Base-by-base conservation (phyloP, 2,888 invertebrate species). In the Tetramorium bicarinatum region DNA sequence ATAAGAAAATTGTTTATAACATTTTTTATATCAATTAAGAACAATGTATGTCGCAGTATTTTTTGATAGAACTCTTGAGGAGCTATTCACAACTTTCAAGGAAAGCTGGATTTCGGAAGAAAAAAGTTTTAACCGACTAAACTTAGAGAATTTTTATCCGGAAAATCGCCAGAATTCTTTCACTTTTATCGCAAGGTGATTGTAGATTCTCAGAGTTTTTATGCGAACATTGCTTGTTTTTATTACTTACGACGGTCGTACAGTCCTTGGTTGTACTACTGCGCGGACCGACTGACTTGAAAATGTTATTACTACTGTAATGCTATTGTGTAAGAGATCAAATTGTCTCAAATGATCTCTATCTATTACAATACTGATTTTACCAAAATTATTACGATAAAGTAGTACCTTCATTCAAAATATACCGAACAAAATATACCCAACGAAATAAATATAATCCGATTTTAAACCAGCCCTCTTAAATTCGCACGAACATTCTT, bases 261-360 rank as follows among this genome's bases (percentile, higher is more conserved):
- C 44, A 56, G 21, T 69, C 9, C 29, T 77, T 25, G 44, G 29
- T 77, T 56, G 21, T 77, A 44, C 54, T 56, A 77, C 69, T 77
- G 52, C 34, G 7, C 38, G 13, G 13, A n/a, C 21, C 18, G 71
- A 13, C 34, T 9, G 41, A 34, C 54, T 64, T 44, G 61, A 49
- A 21, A 44, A 66, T 15, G 44, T 9, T 56, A 21, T 56, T 54
- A 54, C 66, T 56, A 69, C 56, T 47, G 44, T 29, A 44, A 69
- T 34, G 34, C 7, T 4, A 34, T 0, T 34, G 29, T 34, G 29
- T 34, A 34, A 34, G 9, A 41, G 9, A 54, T 41, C 25, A 52
- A 76, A 44, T 56, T 15, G 15, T 25, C 3, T 15, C n/a, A 38
- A 75, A 25, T 38, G 41, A 44, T n/a, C 29, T 62, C 3, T 18